phyloP scores from a whole-genome alignment of 1,140 invertebrate genomes.

The Cydia amplana region DNA sequence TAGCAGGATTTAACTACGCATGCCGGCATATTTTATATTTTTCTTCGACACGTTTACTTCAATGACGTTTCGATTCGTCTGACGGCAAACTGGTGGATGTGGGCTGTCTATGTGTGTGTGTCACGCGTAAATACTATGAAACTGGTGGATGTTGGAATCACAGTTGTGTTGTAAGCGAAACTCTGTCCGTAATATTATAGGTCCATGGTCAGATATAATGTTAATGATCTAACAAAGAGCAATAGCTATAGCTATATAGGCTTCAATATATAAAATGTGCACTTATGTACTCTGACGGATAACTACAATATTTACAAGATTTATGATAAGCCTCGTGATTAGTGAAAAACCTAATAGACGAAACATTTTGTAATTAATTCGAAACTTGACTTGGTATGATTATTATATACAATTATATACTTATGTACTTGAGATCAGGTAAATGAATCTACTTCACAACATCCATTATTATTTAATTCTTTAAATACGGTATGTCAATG shows the following conservation, averaged over 20 bases:
- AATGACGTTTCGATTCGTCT: too few species aligned
- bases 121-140: too few species aligned
- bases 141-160: too few species aligned
- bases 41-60: too few species aligned
- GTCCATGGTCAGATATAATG: neutral
- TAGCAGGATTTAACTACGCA: too few species aligned
- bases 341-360: neutral
- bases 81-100: too few species aligned
- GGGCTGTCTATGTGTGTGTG: too few species aligned
- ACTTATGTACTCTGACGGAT: conserved; percentile 35
- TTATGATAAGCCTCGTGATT: neutral
- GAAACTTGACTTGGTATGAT: neutral
- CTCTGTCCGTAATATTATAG: too few species aligned
- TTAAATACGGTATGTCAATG: neutral
- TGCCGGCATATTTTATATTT: too few species aligned
- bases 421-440: conserved; percentile 9
- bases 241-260: conserved; percentile 36
- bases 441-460: conserved; percentile 28
- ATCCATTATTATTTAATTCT: conserved; percentile 12
- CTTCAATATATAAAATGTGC: conserved; percentile 33
- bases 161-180: too few species aligned
- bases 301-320: conserved; percentile 43
- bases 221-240: conserved; percentile 22
- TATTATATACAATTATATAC: conserved; percentile 23
- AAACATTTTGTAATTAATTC: neutral